Base-by-base conservation (phyloP, 2,888 invertebrate genomes). In the Phortica magna region DNA sequence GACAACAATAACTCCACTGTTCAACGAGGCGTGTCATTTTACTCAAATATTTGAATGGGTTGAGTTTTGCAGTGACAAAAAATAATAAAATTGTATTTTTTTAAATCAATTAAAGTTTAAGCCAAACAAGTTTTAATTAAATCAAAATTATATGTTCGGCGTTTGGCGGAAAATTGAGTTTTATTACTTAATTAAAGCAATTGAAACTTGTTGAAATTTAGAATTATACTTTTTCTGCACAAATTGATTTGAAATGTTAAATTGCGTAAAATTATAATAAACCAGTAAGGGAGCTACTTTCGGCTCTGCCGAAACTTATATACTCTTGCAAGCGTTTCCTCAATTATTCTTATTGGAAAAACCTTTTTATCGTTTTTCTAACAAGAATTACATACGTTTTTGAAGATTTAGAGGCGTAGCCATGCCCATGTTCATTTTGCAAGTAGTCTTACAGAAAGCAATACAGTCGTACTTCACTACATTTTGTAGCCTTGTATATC, bases 181-280 rank as follows among this genome's bases (percentile, higher is more conserved):
- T 70, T 48, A 70, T 70, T 31, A 19, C 70, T 70, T 53, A 70
- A 70, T 70, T 70, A 70, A 22, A 12, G 53, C 22, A 70, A 70
- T 70, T 70, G 53, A 39, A 22, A 53, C 22, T 10, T 19, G 53
- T 65, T 42, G 39, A 48, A 10, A 70, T 12, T 53, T 65, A 65
- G 9, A 39, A 3, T 31, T 31, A 12, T 39, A 65, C 22, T 65
- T 65, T 22, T 31, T 5, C n/a, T 39, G 39, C 5, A 31, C 39
- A 65, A 65, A 65, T 65, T n/a, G 55, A 55, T 12, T 65, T 65
- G 3, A 39, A n/a, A 31, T 65, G 22, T 22, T 19, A 61, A 61
- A 22, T 14, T 61, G n/a, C n/a, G n/a, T n/a, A n/a, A 14, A 65
- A 65, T 65, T 65, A n/a, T 12, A 65, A 65, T 65, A 17, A 55